A percentile compares a stretch with the other conserved stretches of the same genome.
Evolutionary conservation across 1,140 invertebrate species (phyloP).

Genomic region (Acyrthosiphon pisum): DNA sequence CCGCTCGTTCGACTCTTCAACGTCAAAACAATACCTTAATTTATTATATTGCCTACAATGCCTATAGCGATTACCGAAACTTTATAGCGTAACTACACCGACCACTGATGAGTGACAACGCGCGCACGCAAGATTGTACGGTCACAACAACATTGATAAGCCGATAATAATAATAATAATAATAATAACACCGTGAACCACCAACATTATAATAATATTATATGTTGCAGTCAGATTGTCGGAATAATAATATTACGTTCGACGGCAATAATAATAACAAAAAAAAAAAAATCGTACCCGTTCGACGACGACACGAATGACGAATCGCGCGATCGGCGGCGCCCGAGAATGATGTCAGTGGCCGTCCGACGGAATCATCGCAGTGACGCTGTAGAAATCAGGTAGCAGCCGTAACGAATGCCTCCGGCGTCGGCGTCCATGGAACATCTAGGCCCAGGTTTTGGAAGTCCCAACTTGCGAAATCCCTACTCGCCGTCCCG

Average conservation of each 20-base stretch:
- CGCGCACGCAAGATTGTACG: not conserved
- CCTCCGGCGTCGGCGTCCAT: constrained; percentile 63
- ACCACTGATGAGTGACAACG: not conserved
- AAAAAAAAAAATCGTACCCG: not conserved
- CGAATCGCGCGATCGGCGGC: not conserved
- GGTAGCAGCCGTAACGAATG: constrained; percentile 61
- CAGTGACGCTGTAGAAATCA: not conserved
- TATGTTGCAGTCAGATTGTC: not conserved
- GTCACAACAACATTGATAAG: constrained; percentile 11
- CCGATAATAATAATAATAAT: not conserved
- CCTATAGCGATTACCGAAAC: no score
- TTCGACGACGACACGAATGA: not conserved
- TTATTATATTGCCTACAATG: no score
- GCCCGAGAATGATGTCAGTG: not conserved
- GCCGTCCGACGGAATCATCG: no score
- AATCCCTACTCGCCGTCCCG: constrained; percentile 28
- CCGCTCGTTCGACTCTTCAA: no score
- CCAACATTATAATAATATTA: not conserved
- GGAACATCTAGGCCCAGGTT: constrained; percentile 61
- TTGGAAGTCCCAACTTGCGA: constrained; percentile 38
- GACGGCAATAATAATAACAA: not conserved
- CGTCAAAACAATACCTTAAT: not conserved
- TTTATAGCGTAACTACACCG: no score
- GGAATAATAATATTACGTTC: not conserved
- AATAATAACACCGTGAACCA: not conserved